Evolutionary conservation across 2,888 invertebrate genomes (phyloP), one percentile per base, ranked within the genome.

Genomic region (Empis livida): DNA sequence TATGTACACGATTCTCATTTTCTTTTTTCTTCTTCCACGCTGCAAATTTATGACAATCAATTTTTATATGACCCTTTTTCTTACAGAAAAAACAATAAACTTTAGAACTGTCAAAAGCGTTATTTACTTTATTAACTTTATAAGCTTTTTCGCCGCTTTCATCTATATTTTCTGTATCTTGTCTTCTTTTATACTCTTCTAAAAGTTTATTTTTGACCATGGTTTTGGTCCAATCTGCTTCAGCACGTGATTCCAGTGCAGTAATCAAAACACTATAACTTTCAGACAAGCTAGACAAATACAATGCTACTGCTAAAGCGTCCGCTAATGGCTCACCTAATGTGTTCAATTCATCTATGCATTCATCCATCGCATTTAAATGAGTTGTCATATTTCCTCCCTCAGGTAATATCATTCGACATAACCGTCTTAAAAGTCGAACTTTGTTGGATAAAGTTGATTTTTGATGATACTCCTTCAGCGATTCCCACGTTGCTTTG

Each of bases 11-110:
- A 20, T 44, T 43, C 2, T 16, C 15, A 6, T 43, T 45, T 43
- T 31, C 46, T 41, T 47, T 47, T 23, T 48, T 48, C 20, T n/a
- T 32, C 35, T 42, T 38, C 51, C 44, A 53, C 30, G 43, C 31
- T 41, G 50, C 48, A 44, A 51, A 53, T 31, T 49, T 49, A 3
- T 10, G 5, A 39, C 54, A 55, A 47, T 52, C 50, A 47, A 43
- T 44, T 44, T 50, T 50, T 32, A 46, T 23, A 32, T 51, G 53
- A 9, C 38, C 41, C 3, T 41, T 10, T 23, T 45, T 49, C 43
- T 52, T 51, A 44, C 52, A 53, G 43, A 54, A 35, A 35, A 35
- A 35, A 35, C 35, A 13, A n/a, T 35, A n/a, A 13, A 35, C 35
- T 35, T 35, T 35, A 35, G 13, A 5, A n/a, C n/a, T 35, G n/a